Evolutionary conservation across 2,888 invertebrate genomes (phyloP), one percentile per base, ranked within the genome.

Genomic region (Gastrophysa polygoni): DNA sequence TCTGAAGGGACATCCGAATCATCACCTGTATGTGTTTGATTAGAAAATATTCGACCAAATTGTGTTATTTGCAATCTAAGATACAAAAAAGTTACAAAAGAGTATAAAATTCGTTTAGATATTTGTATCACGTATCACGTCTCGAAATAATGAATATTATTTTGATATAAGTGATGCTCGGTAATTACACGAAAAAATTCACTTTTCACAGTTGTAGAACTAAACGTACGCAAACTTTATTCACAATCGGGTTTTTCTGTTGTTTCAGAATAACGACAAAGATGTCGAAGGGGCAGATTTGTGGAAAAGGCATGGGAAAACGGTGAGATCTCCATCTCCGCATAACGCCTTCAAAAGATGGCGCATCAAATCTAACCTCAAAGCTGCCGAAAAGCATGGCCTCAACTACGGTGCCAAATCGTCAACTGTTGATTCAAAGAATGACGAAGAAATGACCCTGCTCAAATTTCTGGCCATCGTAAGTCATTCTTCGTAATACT

Each of bases 401-500:
- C 62, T 70, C 48, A 71, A 69, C n/a, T n/a, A n/a, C 43, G 69
- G 66, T 17, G 64, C 71, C 17, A 70, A 65, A 55, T 48, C 66
- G n/a, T n/a, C n/a, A 21, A 58, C 66, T 4, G 57, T 61, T 21
- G 60, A 48, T 50, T 61, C 66, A 11, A 66, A 63, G 47, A 72
- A 63, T 49, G 78, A 80, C 62, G 83, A 84, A 61, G 83, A 84
- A 59, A 83, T 83, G 80, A 83, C 84, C 1, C 74, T 85, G 71
- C 85, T 92, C 71, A 91, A 92, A 82, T 90, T 91, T 80, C 83
- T 92, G 80, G 91, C 91, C 75, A 88, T 91, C 85, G 91, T 91
- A 87, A 91, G 91, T 90, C 82, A 72, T 62, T 29, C 32, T 38
- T 21, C 14, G 10, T 18, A 57, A 8, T 28, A 4, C n/a, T n/a